A percentile compares a stretch with the other conserved stretches of the same genome.
phyloP scores from a whole-genome alignment of 2,797 vertebrate genomes.

The Sarcoramphus papa region DNA sequence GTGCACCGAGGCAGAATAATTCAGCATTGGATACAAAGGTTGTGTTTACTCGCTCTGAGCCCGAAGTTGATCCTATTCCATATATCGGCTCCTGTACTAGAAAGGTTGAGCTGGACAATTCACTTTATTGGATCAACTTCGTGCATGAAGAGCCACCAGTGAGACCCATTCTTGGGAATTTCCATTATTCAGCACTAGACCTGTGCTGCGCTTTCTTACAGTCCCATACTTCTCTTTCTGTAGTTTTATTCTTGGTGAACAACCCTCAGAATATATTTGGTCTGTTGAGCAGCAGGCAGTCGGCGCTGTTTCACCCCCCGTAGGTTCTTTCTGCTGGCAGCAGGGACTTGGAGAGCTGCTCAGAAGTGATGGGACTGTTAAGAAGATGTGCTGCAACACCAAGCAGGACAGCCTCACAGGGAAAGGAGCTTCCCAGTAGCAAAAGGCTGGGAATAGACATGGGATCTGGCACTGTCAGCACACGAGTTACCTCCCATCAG shows the following conservation, averaged over 20 bases:
- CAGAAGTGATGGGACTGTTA: background rate
- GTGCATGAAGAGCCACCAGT: background rate
- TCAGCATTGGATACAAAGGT: background rate
- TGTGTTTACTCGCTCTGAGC: background rate
- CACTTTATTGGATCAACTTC: conserved; percentile 24
- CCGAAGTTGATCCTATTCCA: background rate
- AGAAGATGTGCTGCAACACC: background rate
- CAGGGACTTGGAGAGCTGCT: background rate
- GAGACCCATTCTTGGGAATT: background rate
- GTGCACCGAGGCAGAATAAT: background rate
- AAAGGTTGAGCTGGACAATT: background rate
- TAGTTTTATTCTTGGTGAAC: background rate
- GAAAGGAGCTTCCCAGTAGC: background rate
- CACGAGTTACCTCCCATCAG: background rate
- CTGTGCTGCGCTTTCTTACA: background rate
- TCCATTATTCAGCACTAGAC: background rate
- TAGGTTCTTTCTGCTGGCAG: background rate
- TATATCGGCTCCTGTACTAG: background rate
- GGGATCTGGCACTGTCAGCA: background rate
- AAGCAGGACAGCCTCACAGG: background rate
- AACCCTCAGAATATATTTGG: background rate
- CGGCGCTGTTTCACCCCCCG: background rate
- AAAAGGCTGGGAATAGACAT: background rate
- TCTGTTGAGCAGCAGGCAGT: background rate
- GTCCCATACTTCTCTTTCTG: background rate